Evolutionary conservation across 92 coral and sea anemone genomes (phyloP).

Genomic region (Parazoanthus darwini): DNA sequence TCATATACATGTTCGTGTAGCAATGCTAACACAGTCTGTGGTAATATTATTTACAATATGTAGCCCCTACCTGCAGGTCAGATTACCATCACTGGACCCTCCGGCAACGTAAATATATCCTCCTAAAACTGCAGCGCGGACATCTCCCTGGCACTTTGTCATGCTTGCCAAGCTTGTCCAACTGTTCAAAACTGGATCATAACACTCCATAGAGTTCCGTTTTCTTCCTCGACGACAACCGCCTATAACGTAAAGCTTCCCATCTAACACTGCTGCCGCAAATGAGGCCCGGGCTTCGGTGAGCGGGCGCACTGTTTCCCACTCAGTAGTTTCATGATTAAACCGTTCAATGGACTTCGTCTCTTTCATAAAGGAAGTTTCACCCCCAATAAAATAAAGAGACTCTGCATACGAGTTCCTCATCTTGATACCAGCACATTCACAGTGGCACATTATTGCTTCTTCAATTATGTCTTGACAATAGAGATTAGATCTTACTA

Average conservation of each 20-base stretch:
- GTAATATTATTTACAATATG: not conserved
- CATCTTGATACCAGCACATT: slow-evolving; percentile 92
- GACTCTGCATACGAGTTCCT: slow-evolving; percentile 81
- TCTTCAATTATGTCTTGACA: slow-evolving; percentile 88
- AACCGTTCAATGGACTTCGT: slow-evolving; percentile 84
- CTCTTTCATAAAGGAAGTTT: slow-evolving; percentile 97
- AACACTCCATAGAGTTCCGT: slow-evolving; percentile 89
- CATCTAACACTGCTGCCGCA: slow-evolving; percentile 75
- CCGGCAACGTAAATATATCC: slow-evolving; percentile 99
- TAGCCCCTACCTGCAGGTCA: slow-evolving; percentile 86
- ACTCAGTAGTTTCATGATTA: slow-evolving; percentile 76
- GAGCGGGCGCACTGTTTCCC: slow-evolving; percentile 78
- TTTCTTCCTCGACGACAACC: slow-evolving; percentile 92
- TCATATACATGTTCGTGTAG: no score
- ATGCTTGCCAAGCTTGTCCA: slow-evolving; percentile 78
- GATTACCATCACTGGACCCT: slow-evolving; percentile 90
- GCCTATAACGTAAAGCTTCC: slow-evolving; percentile 92
- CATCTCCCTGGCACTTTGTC: slow-evolving; percentile 92
- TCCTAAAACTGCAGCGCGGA: slow-evolving; percentile 91
- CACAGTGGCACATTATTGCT: slow-evolving; percentile 84
- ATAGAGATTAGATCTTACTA: slow-evolving; percentile 72
- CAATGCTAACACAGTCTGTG: no score
- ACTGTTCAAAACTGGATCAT: slow-evolving; percentile 71
- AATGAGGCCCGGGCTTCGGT: slow-evolving; percentile 89
- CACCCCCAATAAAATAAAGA: slow-evolving; percentile 90